These are phyloP conservation scores for Dendrocopos noguchii DNA, from an alignment of 2,113 vertebrate genomes.

Conservation along the genomic window DNA sequence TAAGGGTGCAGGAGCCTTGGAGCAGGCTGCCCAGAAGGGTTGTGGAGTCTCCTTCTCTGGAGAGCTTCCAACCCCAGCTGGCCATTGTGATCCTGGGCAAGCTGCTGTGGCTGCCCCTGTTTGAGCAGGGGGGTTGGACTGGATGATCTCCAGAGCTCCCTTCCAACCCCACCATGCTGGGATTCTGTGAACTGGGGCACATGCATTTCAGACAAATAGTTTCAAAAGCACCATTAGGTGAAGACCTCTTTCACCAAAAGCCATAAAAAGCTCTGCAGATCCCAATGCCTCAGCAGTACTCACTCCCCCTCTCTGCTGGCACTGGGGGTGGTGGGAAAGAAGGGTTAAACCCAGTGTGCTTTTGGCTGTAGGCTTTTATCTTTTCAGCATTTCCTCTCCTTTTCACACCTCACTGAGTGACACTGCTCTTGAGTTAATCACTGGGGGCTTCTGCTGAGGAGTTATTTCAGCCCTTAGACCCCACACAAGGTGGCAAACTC, in stretches of 20 bases:
- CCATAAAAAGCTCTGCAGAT: background rate
- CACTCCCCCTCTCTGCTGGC: background rate
- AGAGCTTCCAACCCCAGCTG: too few species aligned
- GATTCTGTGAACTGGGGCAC: background rate
- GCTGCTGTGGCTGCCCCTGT: too few species aligned
- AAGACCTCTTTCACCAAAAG: background rate
- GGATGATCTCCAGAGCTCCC: too few species aligned
- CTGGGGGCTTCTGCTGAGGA: background rate
- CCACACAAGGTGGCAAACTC: background rate
- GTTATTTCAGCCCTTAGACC: background rate
- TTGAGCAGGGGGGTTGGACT: too few species aligned
- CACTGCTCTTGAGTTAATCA: background rate
- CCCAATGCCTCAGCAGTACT: background rate
- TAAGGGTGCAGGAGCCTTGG: too few species aligned
- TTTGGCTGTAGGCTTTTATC: background rate
- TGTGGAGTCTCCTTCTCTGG: too few species aligned
- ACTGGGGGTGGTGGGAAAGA: accelerated
- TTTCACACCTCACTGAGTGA: background rate
- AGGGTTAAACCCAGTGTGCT: background rate
- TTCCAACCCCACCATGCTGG: too few species aligned
- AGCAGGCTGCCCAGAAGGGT: too few species aligned
- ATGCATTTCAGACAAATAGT: background rate
- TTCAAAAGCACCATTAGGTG: background rate
- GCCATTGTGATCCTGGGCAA: too few species aligned
- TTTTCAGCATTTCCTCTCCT: background rate